Percentiles rank a stretch among this genome's conserved stretches.
Conservation (phyloP, 2,888 invertebrate species). For the Drosophila paramelanica region DNA sequence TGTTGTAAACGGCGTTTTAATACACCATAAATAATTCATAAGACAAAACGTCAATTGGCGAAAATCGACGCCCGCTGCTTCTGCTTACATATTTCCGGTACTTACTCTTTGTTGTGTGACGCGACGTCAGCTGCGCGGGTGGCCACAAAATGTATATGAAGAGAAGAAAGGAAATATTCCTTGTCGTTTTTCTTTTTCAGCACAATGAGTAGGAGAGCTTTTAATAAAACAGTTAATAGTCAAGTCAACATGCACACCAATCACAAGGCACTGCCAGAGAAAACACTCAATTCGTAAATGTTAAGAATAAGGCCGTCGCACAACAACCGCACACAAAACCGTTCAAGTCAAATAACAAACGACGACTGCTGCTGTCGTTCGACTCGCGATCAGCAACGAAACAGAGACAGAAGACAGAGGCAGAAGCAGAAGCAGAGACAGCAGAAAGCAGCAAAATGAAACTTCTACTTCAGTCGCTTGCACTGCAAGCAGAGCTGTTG, state of each 20-base stretch:
- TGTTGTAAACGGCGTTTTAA: slow-evolving; percentile 70
- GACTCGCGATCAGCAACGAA: slow-evolving; percentile 53
- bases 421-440: slow-evolving; percentile 30
- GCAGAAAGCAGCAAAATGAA: slow-evolving; percentile 48
- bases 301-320: slow-evolving; percentile 23
- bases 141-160: slow-evolving; percentile 31
- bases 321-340: slow-evolving; percentile 54
- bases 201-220: slow-evolving; percentile 16
- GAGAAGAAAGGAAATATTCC: neutral
- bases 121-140: slow-evolving; percentile 49
- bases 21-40: slow-evolving; percentile 69
- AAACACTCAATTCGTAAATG: slow-evolving; percentile 30
- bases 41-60: slow-evolving; percentile 54
- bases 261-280: slow-evolving; percentile 32
- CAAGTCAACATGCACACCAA: slow-evolving; percentile 30
- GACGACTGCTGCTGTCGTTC: slow-evolving; percentile 64
- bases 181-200: slow-evolving; percentile 13
- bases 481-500: slow-evolving; percentile 32
- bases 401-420: slow-evolving; percentile 29
- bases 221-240: slow-evolving; percentile 37
- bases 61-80: slow-evolving; percentile 30
- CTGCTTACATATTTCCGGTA: slow-evolving; percentile 66
- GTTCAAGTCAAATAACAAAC: slow-evolving; percentile 74
- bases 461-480: slow-evolving; percentile 55
- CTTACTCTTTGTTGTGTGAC: slow-evolving; percentile 57